Base-by-base conservation (phyloP, 2,888 invertebrate genomes). In the Rosalia funebris region DNA sequence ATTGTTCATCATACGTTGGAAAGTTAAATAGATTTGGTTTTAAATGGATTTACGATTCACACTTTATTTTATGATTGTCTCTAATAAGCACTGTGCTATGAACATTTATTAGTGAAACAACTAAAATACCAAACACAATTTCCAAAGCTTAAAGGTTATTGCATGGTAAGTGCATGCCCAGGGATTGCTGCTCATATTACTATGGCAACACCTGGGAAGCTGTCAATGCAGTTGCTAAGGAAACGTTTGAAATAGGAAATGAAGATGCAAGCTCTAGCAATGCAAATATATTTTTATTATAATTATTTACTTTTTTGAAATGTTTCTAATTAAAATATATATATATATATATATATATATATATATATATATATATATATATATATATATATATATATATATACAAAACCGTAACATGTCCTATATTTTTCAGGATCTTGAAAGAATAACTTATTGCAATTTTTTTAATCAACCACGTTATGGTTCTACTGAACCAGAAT, bases 81-180 rank as follows among this genome's bases (percentile, higher is more conserved):
- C 15, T 41, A 41, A 15, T 15, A 25, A 41, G 16, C 39, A 41
- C 16, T 10, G 39, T 41, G n/a, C 16, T 36, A 11, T 2, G 36
- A 36, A 16, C 39, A 41, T 5, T 5, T 25, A 7, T 41, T 16
- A 41, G 16, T 16, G 9, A 16, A 41, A 41, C 14, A 41, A 41
- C 39, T 16, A 16, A 16, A 41, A 41, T 15, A 16, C 16, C 16
- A 9, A 41, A 41, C 39, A 41, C 14, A 15, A 41, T 41, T 15
- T 41, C 15, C 15, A 41, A 41, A 41, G 39, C 25, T 41, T 41
- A 41, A 41, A 14, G 16, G 39, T 41, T 41, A 41, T 15, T 41
- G 39, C 39, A 41, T 41, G 7, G 25, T 25, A 25, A 41, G 39
- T 41, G 39, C 39, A 41, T 41, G 14, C 39, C 39, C 39, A 16